These are phyloP conservation scores for Haliaeetus leucogaster DNA, from an alignment of 2,113 vertebrate genomes.

Conservation along the genomic window DNA sequence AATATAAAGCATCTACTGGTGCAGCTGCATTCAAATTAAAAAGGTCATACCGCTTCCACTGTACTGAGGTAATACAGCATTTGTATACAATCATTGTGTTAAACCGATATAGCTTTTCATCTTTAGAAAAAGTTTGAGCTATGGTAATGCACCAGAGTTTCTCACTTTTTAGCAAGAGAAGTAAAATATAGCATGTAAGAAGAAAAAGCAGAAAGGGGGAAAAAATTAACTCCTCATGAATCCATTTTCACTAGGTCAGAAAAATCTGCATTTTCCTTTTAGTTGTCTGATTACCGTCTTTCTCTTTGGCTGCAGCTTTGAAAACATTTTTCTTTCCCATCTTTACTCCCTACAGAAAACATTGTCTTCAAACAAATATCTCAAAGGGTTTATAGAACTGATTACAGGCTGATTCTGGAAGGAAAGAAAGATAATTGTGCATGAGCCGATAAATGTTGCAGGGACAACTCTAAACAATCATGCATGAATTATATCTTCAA, in stretches of 20 bases:
- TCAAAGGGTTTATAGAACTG: conserved; percentile 5
- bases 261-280: conserved; percentile 1
- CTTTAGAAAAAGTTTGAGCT: not conserved
- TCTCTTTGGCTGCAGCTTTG: not conserved
- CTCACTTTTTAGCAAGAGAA: not conserved
- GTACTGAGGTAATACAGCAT: not conserved
- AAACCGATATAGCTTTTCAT: not conserved
- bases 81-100: not conserved
- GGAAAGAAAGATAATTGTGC: conserved; percentile 4
- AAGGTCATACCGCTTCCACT: not conserved
- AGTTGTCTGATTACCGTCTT: not conserved
- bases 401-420: conserved; percentile 16
- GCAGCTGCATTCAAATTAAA: not conserved
- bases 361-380: conserved; percentile 48
- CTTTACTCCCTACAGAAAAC: not conserved
- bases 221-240: not conserved
- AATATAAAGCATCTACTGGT: not conserved
- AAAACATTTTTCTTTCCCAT: conserved; percentile 24
- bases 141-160: not conserved
- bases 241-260: not conserved
- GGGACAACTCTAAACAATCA: conserved; percentile 50
- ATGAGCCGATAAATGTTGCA: not conserved
- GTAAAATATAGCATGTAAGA: not conserved
- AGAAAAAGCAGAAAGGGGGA: not conserved
- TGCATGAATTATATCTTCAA: conserved; percentile 47